These are phyloP conservation scores for Troides oblongomaculatus DNA, from an alignment of 2,888 invertebrate species.

Conservation along the genomic window DNA sequence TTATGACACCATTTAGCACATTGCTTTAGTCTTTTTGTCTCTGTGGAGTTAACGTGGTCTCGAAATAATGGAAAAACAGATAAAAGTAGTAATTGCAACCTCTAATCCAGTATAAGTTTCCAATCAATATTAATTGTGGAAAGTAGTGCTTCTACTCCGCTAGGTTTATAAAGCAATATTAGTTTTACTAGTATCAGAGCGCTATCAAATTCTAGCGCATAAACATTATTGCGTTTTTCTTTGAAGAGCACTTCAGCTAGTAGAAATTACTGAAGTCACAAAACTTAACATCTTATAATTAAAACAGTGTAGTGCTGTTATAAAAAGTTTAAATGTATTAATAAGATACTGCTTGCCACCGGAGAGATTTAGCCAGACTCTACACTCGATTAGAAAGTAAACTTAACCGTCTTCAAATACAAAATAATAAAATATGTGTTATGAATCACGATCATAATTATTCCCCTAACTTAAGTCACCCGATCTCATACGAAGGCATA, in stretches of 20 bases:
- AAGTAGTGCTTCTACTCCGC: not conserved
- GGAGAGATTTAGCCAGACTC: no score
- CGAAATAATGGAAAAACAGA: conserved; percentile 17
- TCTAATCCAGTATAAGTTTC: not conserved
- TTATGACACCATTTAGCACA: conserved; percentile 18
- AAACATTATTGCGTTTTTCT: no score
- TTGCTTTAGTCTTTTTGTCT: conserved; percentile 8
- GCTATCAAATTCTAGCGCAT: no score
- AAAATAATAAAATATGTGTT: not conserved
- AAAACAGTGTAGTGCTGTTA: no score
- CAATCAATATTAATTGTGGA: not conserved
- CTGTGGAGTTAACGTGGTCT: conserved; percentile 15
- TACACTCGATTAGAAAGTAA: no score
- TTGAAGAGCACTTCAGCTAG: no score
- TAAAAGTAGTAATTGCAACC: conserved; percentile 6
- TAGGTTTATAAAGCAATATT: not conserved
- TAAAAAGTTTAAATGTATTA: no score
- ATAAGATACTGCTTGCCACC: no score
- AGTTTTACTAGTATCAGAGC: no score
- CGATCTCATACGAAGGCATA: conserved; percentile 9
- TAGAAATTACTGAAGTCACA: no score
- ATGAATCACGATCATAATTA: not conserved
- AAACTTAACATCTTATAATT: no score
- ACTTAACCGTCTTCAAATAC: no score
- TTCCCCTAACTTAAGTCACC: not conserved